phyloP scores from a whole-genome alignment of 1,140 invertebrate species.

The Oreohelix idahoensis region DNA sequence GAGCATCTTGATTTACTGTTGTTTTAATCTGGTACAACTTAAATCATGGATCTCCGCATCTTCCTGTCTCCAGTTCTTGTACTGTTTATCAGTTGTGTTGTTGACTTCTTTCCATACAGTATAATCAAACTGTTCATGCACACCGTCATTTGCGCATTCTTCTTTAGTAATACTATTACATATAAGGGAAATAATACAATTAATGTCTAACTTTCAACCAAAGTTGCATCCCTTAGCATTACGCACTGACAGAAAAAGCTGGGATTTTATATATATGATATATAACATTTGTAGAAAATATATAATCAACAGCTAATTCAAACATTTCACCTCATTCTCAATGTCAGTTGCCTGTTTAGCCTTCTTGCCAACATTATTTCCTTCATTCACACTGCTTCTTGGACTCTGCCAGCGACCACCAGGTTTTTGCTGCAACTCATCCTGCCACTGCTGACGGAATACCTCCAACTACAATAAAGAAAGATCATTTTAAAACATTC shows the following conservation, averaged over 20 bases:
- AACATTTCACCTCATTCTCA: conserved; percentile 12
- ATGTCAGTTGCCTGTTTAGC: not conserved
- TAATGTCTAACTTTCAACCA: too few species aligned
- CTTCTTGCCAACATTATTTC: conserved; percentile 27
- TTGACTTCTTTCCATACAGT: too few species aligned
- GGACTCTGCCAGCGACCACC: conserved; percentile 19
- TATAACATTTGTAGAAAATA: too few species aligned
- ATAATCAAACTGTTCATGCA: too few species aligned
- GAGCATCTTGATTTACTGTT: too few species aligned
- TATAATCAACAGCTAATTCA: not conserved
- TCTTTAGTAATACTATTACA: too few species aligned
- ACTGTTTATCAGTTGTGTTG: too few species aligned
- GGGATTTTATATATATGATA: not conserved
- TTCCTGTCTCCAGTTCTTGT: too few species aligned
- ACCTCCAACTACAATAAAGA: conserved; percentile 49
- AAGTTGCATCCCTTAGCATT: not conserved
- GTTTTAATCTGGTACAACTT: too few species aligned
- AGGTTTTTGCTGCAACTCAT: conserved; percentile 50
- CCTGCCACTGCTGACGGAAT: conserved; percentile 65
- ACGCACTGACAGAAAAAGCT: not conserved
- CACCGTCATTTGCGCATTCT: too few species aligned
- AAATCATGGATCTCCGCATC: too few species aligned
- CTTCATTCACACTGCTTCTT: conserved; percentile 16
- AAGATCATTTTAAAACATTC: not conserved
- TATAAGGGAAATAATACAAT: too few species aligned